Evolutionary conservation across 1,140 invertebrate species (phyloP).

Genomic region (Cherax destructor): DNA sequence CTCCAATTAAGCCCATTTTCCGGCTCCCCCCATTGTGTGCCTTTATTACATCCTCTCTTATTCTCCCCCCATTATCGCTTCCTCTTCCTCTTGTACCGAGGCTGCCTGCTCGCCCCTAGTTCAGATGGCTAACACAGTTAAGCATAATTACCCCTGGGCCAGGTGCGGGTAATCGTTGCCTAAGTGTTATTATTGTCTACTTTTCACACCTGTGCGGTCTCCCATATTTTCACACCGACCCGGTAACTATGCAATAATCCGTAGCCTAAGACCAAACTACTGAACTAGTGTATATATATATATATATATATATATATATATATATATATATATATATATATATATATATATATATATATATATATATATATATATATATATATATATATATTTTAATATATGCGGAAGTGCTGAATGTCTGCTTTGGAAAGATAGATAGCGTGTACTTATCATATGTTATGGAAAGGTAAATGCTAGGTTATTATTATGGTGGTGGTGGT

Average conservation of each 20-base stretch:
- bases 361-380: too few relatives aligned
- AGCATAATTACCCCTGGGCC: slow-evolving; percentile 44
- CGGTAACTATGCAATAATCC: not conserved
- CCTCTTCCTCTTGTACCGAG: slow-evolving; percentile 19
- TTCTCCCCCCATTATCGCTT: slow-evolving; percentile 5
- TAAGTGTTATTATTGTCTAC: slow-evolving; percentile 64
- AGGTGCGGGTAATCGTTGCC: slow-evolving; percentile 58
- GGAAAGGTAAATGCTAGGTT: too few relatives aligned
- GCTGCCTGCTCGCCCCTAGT: not conserved
- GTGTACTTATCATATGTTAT: too few relatives aligned
- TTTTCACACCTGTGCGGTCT: slow-evolving; percentile 58
- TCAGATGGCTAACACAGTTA: slow-evolving; percentile 54
- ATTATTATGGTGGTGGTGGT: too few relatives aligned
- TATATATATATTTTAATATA: too few relatives aligned
- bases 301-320: not conserved
- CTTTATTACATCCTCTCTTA: slow-evolving; percentile 36
- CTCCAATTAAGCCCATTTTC: slow-evolving; percentile 40
- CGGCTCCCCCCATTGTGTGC: slow-evolving; percentile 3
- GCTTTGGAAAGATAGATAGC: too few relatives aligned
- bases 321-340: too few relatives aligned
- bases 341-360: too few relatives aligned
- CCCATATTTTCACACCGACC: not conserved
- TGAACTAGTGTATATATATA: not conserved
- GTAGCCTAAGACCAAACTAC: not conserved
- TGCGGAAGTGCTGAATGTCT: too few relatives aligned